Percentiles rank a stretch among this genome's conserved stretches.
phyloP scores from a whole-genome alignment of 2,113 vertebrate species.

The Colossoma macropomum region DNA sequence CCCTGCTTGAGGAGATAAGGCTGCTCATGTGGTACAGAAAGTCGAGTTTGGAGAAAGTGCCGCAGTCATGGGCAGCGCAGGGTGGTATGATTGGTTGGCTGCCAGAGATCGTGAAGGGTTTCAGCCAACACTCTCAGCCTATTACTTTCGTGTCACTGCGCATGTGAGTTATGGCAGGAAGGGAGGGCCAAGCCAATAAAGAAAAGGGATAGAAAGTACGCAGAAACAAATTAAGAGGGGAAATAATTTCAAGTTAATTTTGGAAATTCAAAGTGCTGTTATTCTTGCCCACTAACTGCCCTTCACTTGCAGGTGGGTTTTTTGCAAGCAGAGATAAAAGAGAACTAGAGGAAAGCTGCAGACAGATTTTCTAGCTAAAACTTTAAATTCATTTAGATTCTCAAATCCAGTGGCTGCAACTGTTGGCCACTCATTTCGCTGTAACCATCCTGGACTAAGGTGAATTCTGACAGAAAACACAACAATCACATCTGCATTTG shows the following conservation, averaged over 20 bases:
- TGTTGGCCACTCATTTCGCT: too few relatives aligned
- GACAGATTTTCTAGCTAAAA: neutral
- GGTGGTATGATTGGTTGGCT: slow-evolving; percentile 54
- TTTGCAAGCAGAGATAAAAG: slow-evolving; percentile 22
- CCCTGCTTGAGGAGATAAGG: slow-evolving; percentile 42
- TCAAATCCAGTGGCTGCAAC: neutral
- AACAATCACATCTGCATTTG: too few relatives aligned
- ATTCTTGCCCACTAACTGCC: slow-evolving; percentile 15
- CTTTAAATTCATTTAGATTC: slow-evolving; percentile 14
- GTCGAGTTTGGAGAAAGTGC: slow-evolving; percentile 32
- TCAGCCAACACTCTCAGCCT: slow-evolving; percentile 9
- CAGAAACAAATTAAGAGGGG: neutral
- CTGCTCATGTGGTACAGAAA: neutral
- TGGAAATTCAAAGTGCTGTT: slow-evolving; percentile 36
- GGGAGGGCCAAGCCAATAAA: neutral
- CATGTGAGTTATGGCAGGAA: slow-evolving; percentile 20
- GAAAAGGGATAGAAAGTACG: slow-evolving; percentile 5
- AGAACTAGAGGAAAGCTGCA: neutral
- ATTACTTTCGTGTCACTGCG: slow-evolving; percentile 35
- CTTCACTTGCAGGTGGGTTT: slow-evolving; percentile 22
- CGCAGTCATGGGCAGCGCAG: slow-evolving; percentile 38
- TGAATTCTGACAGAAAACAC: too few relatives aligned
- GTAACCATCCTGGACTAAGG: too few relatives aligned
- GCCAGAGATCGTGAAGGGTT: slow-evolving; percentile 48
- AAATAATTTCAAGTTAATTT: slow-evolving; percentile 11